Percentiles rank a stretch among this genome's conserved stretches.
Evolutionary conservation across 2,797 vertebrate genomes (phyloP).

Genomic region (Sphenopsis melanotis): DNA sequence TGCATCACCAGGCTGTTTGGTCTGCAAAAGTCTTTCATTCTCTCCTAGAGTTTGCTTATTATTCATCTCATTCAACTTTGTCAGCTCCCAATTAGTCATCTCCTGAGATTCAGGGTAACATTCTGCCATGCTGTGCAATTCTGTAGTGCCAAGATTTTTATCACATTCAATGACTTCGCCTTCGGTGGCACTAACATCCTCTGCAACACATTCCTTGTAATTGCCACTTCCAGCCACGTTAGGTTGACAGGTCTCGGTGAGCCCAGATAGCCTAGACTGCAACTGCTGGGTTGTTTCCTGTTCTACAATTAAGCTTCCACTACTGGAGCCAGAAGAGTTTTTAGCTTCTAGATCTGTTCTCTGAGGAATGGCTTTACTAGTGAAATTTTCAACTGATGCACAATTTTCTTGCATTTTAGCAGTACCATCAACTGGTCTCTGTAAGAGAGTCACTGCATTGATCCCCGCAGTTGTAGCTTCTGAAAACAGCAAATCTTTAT

Average conservation of each 20-base stretch:
- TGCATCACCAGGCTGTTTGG: conserved; percentile 40
- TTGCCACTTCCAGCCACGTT: conserved; percentile 43
- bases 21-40: conserved; percentile 52
- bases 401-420: conserved; percentile 60
- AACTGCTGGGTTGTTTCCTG: conserved; percentile 51
- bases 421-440: conserved; percentile 52
- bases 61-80: conserved; percentile 67
- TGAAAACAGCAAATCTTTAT: conserved; percentile 49
- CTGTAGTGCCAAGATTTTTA: conserved; percentile 42
- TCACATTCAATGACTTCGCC: conserved; percentile 40
- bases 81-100: conserved; percentile 67
- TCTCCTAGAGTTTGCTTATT: conserved; percentile 64
- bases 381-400: conserved; percentile 43
- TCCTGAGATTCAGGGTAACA: conserved; percentile 72
- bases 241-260: conserved; percentile 38
- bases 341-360: conserved; percentile 51
- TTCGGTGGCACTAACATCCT: conserved; percentile 53
- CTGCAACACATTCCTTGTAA: conserved; percentile 53
- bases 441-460: conserved; percentile 65
- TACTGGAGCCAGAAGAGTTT: conserved; percentile 44
- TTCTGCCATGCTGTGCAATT: conserved; percentile 48
- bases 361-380: conserved; percentile 58
- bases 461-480: conserved; percentile 51
- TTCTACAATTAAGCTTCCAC: conserved; percentile 24
- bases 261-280: conserved; percentile 41